Evolutionary conservation across 23 tunicate genomes (phyloP).

Genomic region (Phallusia fumigata): DNA sequence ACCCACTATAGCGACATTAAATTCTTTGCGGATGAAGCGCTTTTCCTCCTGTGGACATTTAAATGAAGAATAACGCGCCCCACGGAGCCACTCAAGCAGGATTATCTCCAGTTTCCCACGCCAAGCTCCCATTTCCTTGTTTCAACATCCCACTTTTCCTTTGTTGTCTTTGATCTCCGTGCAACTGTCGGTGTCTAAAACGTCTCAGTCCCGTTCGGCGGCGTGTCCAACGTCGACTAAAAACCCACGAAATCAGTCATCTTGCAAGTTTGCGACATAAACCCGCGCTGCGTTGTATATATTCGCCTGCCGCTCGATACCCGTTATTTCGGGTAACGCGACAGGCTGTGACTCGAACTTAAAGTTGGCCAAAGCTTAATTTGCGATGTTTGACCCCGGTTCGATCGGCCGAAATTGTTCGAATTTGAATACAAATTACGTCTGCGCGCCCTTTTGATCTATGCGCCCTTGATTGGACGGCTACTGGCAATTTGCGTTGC

Average conservation of each 20-base stretch:
- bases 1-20: background rate
- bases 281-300: background rate
- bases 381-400: background rate
- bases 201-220: background rate
- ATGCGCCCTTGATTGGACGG: background rate
- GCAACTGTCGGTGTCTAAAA: background rate
- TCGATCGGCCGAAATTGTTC: background rate
- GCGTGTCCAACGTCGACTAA: background rate
- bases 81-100: slow-evolving; percentile 5
- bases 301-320: no score
- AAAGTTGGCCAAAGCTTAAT: background rate
- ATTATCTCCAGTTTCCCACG: slow-evolving; percentile 15
- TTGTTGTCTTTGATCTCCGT: background rate
- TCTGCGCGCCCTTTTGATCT: background rate
- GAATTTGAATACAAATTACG: background rate
- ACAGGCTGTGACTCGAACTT: no score
- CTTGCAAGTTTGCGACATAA: background rate
- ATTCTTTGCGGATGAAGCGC: background rate
- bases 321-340: no score
- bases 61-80: background rate
- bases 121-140: slow-evolving; percentile 4
- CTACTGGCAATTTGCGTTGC: background rate
- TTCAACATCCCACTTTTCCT: background rate
- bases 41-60: background rate
- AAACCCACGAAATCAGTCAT: background rate